Conservation (phyloP, 2,888 invertebrate species). For the Rotaria sp. region DNA sequence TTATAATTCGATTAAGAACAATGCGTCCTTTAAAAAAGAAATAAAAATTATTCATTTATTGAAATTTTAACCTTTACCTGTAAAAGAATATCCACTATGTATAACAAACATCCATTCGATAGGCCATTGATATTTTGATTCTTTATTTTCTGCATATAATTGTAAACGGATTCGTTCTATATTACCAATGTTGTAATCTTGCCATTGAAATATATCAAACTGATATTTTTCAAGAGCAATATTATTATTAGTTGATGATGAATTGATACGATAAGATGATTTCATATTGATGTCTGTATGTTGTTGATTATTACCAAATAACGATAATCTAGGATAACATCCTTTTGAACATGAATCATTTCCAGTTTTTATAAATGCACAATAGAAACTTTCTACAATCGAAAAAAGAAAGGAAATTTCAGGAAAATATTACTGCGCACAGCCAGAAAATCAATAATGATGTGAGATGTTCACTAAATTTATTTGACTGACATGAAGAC, state of each 20-base stretch:
- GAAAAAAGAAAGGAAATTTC: neutral
- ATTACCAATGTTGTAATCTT: conserved; percentile 15
- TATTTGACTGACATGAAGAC: no score
- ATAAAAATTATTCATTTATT: neutral
- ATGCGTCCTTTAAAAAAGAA: neutral
- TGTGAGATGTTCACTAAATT: no score
- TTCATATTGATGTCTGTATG: neutral
- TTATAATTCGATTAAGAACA: neutral
- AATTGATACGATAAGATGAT: neutral
- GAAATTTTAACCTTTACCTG: neutral
- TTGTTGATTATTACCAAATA: conserved; percentile 4
- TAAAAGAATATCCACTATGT: neutral
- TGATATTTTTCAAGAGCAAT: conserved; percentile 11
- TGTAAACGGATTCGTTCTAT: neutral
- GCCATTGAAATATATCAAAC: conserved; percentile 20
- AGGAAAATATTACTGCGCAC: no score
- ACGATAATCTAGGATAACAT: neutral
- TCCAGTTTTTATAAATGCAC: conserved; percentile 13
- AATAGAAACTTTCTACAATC: neutral
- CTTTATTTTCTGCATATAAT: neutral
- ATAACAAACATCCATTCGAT: conserved; percentile 13
- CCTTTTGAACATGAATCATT: neutral
- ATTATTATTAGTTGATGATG: neutral
- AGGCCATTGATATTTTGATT: neutral
- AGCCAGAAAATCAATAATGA: no score